Conservation (phyloP, 2,888 invertebrate genomes). For the Gymnosoma rotundatum region DNA sequence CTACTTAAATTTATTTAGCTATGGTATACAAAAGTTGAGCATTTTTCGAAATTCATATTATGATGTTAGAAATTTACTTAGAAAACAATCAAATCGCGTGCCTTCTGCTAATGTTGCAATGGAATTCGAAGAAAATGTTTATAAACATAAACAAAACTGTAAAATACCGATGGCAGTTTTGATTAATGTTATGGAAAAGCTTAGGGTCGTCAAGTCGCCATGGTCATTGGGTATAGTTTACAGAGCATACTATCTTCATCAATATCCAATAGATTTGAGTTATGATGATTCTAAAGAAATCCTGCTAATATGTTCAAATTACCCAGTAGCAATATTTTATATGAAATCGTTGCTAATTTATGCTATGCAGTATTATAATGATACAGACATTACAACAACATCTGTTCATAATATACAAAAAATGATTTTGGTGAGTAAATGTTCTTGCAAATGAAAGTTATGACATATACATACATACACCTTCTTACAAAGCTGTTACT, state of each 20-base stretch:
- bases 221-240: constrained; percentile 58
- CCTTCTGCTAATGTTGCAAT: not conserved
- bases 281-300: constrained; percentile 45
- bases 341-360: constrained; percentile 73
- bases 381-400: constrained; percentile 5
- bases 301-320: constrained; percentile 50
- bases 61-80: constrained; percentile 34
- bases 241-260: constrained; percentile 67
- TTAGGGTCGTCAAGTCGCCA: constrained; percentile 60
- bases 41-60: constrained; percentile 22
- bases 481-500: not conserved
- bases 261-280: constrained; percentile 40
- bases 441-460: not conserved
- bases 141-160: constrained; percentile 64
- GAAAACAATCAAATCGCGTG: not conserved
- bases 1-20: constrained; percentile 52
- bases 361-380: constrained; percentile 42
- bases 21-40: constrained; percentile 8
- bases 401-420: constrained; percentile 22
- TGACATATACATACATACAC: not conserved
- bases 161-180: constrained; percentile 70
- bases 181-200: constrained; percentile 70
- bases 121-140: not conserved
- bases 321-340: constrained; percentile 73
- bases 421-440: constrained; percentile 70